phyloP scores from a whole-genome alignment of 2,797 vertebrate genomes.

The Babyrousa celebensis region DNA sequence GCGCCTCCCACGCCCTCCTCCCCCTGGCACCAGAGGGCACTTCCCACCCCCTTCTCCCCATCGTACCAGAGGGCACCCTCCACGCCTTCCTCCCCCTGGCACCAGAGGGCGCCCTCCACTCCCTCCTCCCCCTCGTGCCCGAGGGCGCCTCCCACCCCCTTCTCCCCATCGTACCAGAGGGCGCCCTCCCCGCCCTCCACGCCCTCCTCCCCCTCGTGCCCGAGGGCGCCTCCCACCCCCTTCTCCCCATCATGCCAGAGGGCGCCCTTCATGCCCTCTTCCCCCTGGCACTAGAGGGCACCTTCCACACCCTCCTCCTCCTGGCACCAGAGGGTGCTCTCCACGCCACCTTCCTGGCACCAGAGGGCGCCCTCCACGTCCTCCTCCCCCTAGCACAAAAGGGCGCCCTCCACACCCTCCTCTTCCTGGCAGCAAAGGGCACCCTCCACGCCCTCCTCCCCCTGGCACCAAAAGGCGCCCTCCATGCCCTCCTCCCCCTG shows the following conservation, averaged over 20 bases:
- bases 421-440: background rate
- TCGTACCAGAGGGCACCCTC: too few relatives aligned
- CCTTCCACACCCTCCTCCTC: too few relatives aligned
- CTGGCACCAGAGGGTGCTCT: too few relatives aligned
- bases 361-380: too few relatives aligned
- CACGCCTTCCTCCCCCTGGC: background rate
- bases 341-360: too few relatives aligned
- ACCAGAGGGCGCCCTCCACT: background rate
- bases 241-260: too few relatives aligned
- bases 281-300: too few relatives aligned
- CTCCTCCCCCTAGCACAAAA: background rate
- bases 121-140: too few relatives aligned
- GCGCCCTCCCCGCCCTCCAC: too few relatives aligned
- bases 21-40: background rate
- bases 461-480: background rate
- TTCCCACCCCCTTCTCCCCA: background rate
- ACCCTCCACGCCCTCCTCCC: background rate
- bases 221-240: background rate
- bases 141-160: too few relatives aligned
- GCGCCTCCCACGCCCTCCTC: rapidly evolving
- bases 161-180: background rate
- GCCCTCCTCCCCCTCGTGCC: too few relatives aligned
- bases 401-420: background rate
- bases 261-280: too few relatives aligned
- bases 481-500: background rate